Percentiles rank a stretch among this genome's conserved stretches.
Conservation (phyloP, 2,797 vertebrate species). For the Rhabdophis nuchalis region DNA sequence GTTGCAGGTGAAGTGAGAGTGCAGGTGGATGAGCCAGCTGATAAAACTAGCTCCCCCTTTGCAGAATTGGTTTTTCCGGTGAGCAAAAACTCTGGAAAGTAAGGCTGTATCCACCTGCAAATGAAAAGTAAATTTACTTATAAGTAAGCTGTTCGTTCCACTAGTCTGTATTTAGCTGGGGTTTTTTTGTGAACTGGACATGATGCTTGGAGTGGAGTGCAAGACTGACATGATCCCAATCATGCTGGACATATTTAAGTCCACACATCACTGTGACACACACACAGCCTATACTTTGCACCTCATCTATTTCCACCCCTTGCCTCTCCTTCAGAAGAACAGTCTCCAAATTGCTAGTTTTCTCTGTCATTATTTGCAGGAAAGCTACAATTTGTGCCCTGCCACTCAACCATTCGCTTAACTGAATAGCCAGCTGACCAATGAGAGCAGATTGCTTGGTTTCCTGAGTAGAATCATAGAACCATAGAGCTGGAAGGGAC, state of each 20-base stretch:
- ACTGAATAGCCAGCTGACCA: neutral
- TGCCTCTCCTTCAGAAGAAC: neutral
- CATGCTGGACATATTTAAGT: neutral
- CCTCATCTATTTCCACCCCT: neutral
- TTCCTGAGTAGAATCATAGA: neutral
- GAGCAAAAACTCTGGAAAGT: neutral
- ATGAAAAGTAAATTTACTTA: neutral
- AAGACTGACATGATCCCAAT: neutral
- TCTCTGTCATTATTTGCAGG: neutral
- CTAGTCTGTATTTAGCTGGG: neutral
- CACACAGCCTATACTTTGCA: neutral
- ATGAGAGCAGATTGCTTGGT: neutral
- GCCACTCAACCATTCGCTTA: neutral
- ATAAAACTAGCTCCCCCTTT: neutral
- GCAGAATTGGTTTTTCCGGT: neutral
- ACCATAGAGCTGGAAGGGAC: neutral
- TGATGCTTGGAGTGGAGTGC: neutral
- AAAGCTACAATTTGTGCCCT: neutral
- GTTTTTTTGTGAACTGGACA: neutral
- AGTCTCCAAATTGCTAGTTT: neutral
- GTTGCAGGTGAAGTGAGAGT: neutral
- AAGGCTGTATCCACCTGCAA: neutral
- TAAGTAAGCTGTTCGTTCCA: neutral
- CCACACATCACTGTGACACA: neutral
- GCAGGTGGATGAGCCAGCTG: neutral